Evolutionary conservation across 2,888 invertebrate genomes (phyloP), one percentile per base, ranked within the genome.

Genomic region (Tetheella fluctuosa): DNA sequence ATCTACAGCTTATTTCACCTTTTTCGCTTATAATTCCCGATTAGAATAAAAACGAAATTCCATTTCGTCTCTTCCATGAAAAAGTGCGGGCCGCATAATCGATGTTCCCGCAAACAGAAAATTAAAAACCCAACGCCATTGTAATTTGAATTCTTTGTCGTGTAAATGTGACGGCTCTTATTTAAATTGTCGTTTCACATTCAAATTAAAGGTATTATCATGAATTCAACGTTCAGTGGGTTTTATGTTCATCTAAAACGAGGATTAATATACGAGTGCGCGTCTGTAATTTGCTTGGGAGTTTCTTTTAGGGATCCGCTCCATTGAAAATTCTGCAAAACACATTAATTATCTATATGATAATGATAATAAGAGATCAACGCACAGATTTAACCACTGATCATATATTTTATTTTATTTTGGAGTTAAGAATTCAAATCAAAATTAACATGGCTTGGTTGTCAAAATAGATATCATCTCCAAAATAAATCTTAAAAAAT

Each of bases 91-190:
- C 71, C 73, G 59, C 62, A 64, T 67, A 72, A 76, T 75, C 70
- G 69, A 64, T 73, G 65, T 70, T 65, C 59, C 63, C 64, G 13
- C 69, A 70, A 77, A 79, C 70, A 74, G 76, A 79, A 83, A 84
- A 83, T 84, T 75, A 77, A 77, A 83, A 80, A 70, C 34, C 69
- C 70, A 74, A 69, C 69, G 62, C 70, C 70, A 64, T 73, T 73
- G 76, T 79, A 71, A 78, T 79, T 76, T 70, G 69, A 74, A 78
- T 78, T 78, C 80, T 83, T 83, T 81, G 80, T 84, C 77, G 78
- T 79, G 81, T 69, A 79, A 84, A 84, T 84, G 76, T 74, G 67
- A 67, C 57, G 73, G 68, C 69, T 72, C 72, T 74, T 73, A 75
- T 74, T 71, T 70, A 68, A 68, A 64, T 54, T 69, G 68, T 71